phyloP scores from a whole-genome alignment of 2,888 invertebrate species.

The Gymnoscelis rufifasciata region DNA sequence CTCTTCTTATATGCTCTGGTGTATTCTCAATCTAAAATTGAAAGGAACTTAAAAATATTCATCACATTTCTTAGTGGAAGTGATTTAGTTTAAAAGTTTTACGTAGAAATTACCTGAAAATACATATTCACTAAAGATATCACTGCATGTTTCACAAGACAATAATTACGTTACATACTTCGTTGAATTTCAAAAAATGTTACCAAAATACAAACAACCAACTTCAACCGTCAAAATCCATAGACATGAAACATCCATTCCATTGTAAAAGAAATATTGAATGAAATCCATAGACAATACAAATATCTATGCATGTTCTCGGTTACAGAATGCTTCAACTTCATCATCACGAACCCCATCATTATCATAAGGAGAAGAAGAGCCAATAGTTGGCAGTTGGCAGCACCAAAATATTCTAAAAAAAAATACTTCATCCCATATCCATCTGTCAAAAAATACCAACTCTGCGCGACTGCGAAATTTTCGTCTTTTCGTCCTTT shows the following conservation, averaged over 20 bases:
- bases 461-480: slow-evolving; percentile 33
- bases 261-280: too few relatives aligned
- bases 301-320: slow-evolving; percentile 6
- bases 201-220: not conserved
- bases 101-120: slow-evolving; percentile 46
- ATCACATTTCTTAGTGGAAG: too few relatives aligned
- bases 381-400: too few relatives aligned
- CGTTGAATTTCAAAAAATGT: slow-evolving; percentile 4
- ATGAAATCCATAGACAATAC: not conserved
- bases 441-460: slow-evolving; percentile 13
- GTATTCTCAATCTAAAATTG: slow-evolving; percentile 68
- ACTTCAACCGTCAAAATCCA: slow-evolving; percentile 13
- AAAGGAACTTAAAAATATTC: not conserved
- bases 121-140: slow-evolving; percentile 40
- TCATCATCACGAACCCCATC: too few relatives aligned
- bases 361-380: too few relatives aligned
- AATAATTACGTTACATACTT: not conserved
- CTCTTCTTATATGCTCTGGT: slow-evolving; percentile 60
- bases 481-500: slow-evolving; percentile 48
- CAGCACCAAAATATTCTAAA: not conserved
- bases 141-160: slow-evolving; percentile 10
- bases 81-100: too few relatives aligned
- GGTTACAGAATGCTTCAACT: too few relatives aligned
- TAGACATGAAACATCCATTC: too few relatives aligned
- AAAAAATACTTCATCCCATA: not conserved